A percentile compares a stretch with the other conserved stretches of the same genome.
phyloP scores from a whole-genome alignment of 2,113 vertebrate species.

The Ictidomys tridecemlineatus region DNA sequence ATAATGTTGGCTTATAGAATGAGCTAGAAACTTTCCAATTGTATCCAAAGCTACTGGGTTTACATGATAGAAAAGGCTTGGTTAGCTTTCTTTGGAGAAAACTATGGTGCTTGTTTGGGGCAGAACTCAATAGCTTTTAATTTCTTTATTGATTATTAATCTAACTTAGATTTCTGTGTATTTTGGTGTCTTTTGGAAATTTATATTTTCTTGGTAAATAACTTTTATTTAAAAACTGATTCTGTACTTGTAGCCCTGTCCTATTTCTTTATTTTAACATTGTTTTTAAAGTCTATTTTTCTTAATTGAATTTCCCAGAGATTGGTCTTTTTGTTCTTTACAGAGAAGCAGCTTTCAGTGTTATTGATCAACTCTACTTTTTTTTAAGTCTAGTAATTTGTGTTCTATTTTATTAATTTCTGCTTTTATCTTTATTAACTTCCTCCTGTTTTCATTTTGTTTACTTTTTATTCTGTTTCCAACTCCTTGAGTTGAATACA shows the following conservation, averaged over 20 bases:
- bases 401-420: conserved; percentile 64
- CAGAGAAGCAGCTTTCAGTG: background rate
- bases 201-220: conserved; percentile 18
- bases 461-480: conserved; percentile 48
- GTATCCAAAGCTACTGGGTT: background rate
- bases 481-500: conserved; percentile 32
- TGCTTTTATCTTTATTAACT: conserved; percentile 69
- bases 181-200: background rate
- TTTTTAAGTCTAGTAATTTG: conserved; percentile 8
- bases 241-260: background rate
- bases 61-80: background rate
- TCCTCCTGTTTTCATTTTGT: conserved; percentile 53
- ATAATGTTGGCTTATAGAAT: background rate
- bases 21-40: background rate
- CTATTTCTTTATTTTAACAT: conserved; percentile 26
- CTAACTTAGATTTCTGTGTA: background rate
- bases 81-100: background rate
- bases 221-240: conserved; percentile 5
- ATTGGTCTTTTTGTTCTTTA: conserved; percentile 37
- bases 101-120: background rate
- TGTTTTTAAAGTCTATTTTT: conserved; percentile 44
- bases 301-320: background rate
- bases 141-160: background rate
- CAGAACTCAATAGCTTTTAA: background rate
- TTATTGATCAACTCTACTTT: conserved; percentile 11